Evolutionary conservation across 2,888 invertebrate species (phyloP).

Genomic region (Polydrusus cervinus): DNA sequence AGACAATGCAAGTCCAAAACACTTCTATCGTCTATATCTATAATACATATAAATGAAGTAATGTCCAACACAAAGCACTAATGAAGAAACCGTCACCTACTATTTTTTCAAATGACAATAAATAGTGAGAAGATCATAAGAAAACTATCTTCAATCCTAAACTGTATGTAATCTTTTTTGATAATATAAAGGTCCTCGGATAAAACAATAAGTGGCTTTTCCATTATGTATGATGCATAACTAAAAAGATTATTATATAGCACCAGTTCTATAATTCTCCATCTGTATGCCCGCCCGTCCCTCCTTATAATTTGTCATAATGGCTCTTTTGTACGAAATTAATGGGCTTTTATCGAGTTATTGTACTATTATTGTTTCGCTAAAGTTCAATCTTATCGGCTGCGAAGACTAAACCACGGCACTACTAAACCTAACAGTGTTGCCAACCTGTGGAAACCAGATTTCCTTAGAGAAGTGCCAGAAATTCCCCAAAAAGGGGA

Average conservation of each 20-base stretch:
- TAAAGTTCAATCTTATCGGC: constrained; percentile 16
- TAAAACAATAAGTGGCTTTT: constrained; percentile 24
- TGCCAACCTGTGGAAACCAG: too few species aligned
- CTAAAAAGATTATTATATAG: constrained; percentile 21
- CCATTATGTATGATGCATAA: constrained; percentile 21
- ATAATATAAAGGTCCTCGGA: background rate
- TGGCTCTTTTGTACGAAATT: constrained; percentile 39
- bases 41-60: too few species aligned
- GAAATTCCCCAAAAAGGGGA: too few species aligned
- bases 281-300: constrained; percentile 27
- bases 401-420: background rate
- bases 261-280: constrained; percentile 19
- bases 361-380: constrained; percentile 19
- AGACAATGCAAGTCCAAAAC: too few species aligned
- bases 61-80: too few species aligned
- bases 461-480: too few species aligned
- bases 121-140: background rate
- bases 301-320: constrained; percentile 42
- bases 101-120: too few species aligned
- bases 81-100: too few species aligned
- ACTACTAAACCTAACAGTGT: too few species aligned
- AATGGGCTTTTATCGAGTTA: constrained; percentile 31
- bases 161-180: background rate
- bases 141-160: background rate
- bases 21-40: too few species aligned